Evolutionary conservation across 1,140 invertebrate genomes (phyloP).

Genomic region (Hyles vespertilio): DNA sequence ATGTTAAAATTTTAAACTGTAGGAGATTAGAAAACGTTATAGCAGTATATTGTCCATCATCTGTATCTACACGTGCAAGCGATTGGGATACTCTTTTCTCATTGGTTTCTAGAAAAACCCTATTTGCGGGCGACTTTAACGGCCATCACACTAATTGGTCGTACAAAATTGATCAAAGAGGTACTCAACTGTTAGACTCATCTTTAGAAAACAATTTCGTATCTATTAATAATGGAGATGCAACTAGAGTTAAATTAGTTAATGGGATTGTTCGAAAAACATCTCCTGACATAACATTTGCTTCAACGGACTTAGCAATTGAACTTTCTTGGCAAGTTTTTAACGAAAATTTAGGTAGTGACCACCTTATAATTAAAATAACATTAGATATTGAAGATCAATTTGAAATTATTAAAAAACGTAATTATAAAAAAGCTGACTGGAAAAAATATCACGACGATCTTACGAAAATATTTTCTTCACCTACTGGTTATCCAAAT

Average conservation of each 20-base stretch:
- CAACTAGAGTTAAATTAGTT: conserved; percentile 1
- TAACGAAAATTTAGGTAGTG: conserved; percentile 10
- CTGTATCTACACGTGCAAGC: not conserved
- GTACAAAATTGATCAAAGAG: conserved; percentile 6
- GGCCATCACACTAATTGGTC: conserved; percentile 13
- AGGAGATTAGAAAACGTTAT: too few species aligned
- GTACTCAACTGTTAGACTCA: conserved; percentile 2
- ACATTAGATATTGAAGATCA: not conserved
- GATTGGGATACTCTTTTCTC: conserved; percentile 4
- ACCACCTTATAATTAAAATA: conserved; percentile 8
- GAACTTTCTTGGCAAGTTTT: not conserved
- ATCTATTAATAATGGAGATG: conserved; percentile 2
- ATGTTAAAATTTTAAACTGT: conserved; percentile 7
- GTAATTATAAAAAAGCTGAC: conserved; percentile 17
- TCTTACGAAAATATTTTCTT: not conserved
- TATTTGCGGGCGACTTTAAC: conserved; percentile 11
- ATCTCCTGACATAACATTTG: conserved; percentile 8
- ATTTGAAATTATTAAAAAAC: not conserved
- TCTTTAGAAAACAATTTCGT: conserved; percentile 5
- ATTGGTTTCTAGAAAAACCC: not conserved
- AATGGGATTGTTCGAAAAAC: not conserved
- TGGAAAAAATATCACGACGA: conserved; percentile 13
- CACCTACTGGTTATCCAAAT: not conserved
- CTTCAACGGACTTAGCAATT: conserved; percentile 6
- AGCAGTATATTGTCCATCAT: too few species aligned